Percentiles rank a stretch among this genome's conserved stretches.
Conservation (phyloP, 1,140 invertebrate genomes). For the Mesaphorura yosii region DNA sequence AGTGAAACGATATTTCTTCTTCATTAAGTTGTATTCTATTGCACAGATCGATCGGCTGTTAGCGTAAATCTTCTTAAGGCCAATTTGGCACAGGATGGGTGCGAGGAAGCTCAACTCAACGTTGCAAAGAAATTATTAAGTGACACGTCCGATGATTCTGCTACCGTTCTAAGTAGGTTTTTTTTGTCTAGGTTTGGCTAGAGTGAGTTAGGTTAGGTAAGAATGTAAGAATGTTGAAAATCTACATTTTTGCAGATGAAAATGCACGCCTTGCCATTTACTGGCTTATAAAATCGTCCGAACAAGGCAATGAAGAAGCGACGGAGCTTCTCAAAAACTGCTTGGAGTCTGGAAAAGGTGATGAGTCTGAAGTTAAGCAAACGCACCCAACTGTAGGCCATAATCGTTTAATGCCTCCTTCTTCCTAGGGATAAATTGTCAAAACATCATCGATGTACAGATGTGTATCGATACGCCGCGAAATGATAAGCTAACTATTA, state of each 20-base stretch:
- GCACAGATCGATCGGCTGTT: slow-evolving; percentile 20
- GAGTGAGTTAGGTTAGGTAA: too few relatives aligned
- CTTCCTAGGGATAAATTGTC: slow-evolving; percentile 55
- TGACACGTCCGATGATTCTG: slow-evolving; percentile 3
- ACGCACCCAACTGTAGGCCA: neutral
- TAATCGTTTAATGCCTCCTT: slow-evolving; percentile 1
- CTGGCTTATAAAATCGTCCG: slow-evolving; percentile 78
- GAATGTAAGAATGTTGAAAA: neutral
- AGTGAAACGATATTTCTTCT: neutral
- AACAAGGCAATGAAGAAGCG: slow-evolving; percentile 76
- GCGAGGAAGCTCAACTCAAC: slow-evolving; percentile 65
- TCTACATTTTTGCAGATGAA: slow-evolving; percentile 34
- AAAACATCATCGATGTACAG: slow-evolving; percentile 69
- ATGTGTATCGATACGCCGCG: slow-evolving; percentile 67
- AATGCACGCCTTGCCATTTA: slow-evolving; percentile 61
- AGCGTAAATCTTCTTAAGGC: slow-evolving; percentile 29
- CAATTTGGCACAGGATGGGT: slow-evolving; percentile 59
- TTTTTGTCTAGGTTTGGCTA: too few relatives aligned
- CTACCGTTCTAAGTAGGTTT: too few relatives aligned
- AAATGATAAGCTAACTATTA: slow-evolving; percentile 69
- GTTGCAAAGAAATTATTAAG: slow-evolving; percentile 51
- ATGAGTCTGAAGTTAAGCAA: slow-evolving; percentile 8
- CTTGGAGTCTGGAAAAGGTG: slow-evolving; percentile 53
- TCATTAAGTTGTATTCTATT: neutral
- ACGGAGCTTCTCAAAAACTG: slow-evolving; percentile 66